Evolutionary conservation across 2,888 invertebrate genomes (phyloP).

Genomic region (Drosophila anomelani): DNA sequence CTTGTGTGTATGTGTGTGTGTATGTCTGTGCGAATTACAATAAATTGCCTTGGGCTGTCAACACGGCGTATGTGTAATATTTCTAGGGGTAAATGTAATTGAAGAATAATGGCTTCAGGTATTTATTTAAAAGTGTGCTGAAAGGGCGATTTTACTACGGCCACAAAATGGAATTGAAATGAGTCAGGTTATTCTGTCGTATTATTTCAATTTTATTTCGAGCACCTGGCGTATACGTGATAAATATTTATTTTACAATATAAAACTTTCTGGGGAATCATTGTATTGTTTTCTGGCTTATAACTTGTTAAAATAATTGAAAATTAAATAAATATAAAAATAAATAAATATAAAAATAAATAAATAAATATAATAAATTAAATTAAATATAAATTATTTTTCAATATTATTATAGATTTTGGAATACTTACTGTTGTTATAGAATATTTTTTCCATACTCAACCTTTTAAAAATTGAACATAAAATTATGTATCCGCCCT

Average conservation of each 20-base stretch:
- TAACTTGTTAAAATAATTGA: not conserved
- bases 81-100: conserved; percentile 11
- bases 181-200: not conserved
- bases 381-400: not conserved
- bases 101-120: conserved; percentile 1
- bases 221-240: conserved; percentile 32
- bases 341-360: not conserved
- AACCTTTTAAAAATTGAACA: not conserved
- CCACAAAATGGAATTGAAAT: not conserved
- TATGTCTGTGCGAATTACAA: conserved; percentile 10
- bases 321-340: not conserved
- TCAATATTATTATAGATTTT: not conserved
- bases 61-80: conserved; percentile 43
- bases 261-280: not conserved
- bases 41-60: conserved; percentile 35
- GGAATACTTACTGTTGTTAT: not conserved
- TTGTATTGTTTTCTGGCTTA: not conserved
- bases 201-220: not conserved
- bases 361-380: too few relatives aligned
- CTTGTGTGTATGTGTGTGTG: not conserved
- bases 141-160: not conserved
- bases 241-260: not conserved
- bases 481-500: conserved; percentile 10
- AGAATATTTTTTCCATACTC: too few relatives aligned
- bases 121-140: conserved; percentile 6